A percentile compares a stretch with the other conserved stretches of the same genome.
Evolutionary conservation across 2,888 invertebrate genomes (phyloP).

Genomic region (Orthosia gothica): DNA sequence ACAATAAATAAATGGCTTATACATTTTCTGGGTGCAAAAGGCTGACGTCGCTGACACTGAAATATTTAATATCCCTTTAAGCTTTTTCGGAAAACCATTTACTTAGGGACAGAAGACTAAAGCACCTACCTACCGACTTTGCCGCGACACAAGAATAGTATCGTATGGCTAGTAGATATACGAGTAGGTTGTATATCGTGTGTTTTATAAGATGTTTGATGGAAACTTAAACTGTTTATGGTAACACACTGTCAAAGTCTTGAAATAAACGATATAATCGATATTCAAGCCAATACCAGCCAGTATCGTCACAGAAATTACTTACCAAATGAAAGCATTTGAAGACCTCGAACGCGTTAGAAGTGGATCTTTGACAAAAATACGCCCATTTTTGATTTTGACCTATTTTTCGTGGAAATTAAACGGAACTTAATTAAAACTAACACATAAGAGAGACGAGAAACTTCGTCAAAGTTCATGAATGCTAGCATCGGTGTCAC

Average conservation of each 20-base stretch:
- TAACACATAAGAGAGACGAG: constrained; percentile 26
- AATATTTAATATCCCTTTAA: constrained; percentile 50
- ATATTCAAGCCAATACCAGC: not conserved
- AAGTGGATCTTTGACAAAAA: no score
- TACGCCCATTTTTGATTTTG: no score
- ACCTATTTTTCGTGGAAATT: no score
- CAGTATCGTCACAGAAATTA: not conserved
- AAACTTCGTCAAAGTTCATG: constrained; percentile 84
- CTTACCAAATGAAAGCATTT: not conserved
- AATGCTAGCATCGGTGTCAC: constrained; percentile 89
- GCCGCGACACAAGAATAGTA: not conserved
- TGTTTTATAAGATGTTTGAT: no score
- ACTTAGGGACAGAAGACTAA: constrained; percentile 13
- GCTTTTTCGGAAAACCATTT: constrained; percentile 30
- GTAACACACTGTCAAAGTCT: not conserved
- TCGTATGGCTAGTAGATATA: not conserved
- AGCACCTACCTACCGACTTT: not conserved
- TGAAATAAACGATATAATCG: not conserved
- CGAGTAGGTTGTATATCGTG: not conserved
- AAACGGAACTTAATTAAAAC: not conserved
- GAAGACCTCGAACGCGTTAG: not conserved
- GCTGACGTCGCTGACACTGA: constrained; percentile 26
- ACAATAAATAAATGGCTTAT: constrained; percentile 34
- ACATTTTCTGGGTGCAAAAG: constrained; percentile 29
- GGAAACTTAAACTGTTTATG: not conserved